phyloP scores from a whole-genome alignment of 2,113 vertebrate species.

The Limnothrissa miodon region DNA sequence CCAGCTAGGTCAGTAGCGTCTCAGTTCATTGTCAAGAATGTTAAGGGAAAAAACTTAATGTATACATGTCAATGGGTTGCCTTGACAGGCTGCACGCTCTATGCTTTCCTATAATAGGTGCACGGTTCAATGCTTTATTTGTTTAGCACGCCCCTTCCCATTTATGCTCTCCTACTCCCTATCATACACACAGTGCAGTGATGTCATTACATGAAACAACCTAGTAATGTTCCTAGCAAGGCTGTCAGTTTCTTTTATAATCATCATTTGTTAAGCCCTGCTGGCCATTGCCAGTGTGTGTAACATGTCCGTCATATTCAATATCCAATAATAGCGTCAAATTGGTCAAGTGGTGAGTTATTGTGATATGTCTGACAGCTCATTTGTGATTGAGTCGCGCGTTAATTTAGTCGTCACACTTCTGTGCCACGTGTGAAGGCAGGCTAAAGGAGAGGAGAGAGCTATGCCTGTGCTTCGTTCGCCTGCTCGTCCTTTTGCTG shows the following conservation, averaged over 20 bases:
- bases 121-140: neutral
- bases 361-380: neutral
- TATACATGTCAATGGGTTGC: too few species aligned
- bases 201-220: neutral
- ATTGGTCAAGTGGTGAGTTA: neutral
- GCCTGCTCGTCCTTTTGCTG: conserved; percentile 45
- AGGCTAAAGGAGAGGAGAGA: neutral
- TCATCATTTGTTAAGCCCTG: neutral
- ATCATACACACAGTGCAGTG: neutral
- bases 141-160: neutral
- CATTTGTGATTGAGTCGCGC: neutral
- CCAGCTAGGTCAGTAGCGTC: conserved; percentile 81
- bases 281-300: neutral
- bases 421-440: conserved; percentile 33
- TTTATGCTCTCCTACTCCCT: neutral
- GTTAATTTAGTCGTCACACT: neutral
- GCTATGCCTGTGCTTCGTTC: conserved; percentile 41
- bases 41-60: neutral
- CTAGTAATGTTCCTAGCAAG: neutral
- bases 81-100: neutral
- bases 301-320: neutral
- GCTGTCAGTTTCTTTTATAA: neutral
- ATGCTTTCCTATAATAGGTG: neutral
- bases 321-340: neutral
- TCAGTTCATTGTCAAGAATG: too few species aligned